Percentiles rank a stretch among this genome's conserved stretches.
Conservation (phyloP, 2,888 invertebrate species). For the Eubasilissa splendida region DNA sequence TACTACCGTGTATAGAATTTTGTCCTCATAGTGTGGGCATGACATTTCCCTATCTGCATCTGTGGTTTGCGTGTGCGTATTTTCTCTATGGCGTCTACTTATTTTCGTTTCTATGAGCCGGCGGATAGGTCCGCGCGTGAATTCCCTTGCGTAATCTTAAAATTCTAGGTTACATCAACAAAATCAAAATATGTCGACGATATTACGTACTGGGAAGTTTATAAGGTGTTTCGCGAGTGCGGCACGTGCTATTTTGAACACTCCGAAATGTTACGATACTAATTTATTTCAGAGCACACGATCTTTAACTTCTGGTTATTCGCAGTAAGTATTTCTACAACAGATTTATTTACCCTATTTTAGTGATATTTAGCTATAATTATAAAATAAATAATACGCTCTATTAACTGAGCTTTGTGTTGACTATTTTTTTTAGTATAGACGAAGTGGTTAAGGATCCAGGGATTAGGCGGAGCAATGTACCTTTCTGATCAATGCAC, state of each 20-base stretch:
- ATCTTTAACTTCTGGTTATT: constrained; percentile 69
- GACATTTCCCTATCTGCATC: no score
- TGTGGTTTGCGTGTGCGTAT: no score
- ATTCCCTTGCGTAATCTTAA: constrained; percentile 44
- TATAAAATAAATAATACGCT: no score
- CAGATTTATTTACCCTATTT: not conserved
- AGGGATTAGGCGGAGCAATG: no score
- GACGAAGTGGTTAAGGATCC: no score
- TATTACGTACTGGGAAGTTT: constrained; percentile 82
- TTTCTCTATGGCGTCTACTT: not conserved
- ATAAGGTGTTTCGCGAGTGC: constrained; percentile 82
- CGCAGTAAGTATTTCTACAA: constrained; percentile 59
- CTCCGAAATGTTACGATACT: constrained; percentile 77
- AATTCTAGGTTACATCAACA: constrained; percentile 42
- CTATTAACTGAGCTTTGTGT: no score
- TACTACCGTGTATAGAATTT: no score
- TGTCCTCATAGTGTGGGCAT: no score
- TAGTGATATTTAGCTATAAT: no score
- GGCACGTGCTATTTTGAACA: constrained; percentile 78
- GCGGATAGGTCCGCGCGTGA: constrained; percentile 30
- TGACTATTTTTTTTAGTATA: no score
- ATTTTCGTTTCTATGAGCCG: constrained; percentile 33
- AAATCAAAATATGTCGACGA: constrained; percentile 72
- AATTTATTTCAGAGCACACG: constrained; percentile 71
- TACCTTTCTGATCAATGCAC: no score